Evolutionary conservation across 2,113 vertebrate genomes (phyloP).

Genomic region (Calonectris borealis): DNA sequence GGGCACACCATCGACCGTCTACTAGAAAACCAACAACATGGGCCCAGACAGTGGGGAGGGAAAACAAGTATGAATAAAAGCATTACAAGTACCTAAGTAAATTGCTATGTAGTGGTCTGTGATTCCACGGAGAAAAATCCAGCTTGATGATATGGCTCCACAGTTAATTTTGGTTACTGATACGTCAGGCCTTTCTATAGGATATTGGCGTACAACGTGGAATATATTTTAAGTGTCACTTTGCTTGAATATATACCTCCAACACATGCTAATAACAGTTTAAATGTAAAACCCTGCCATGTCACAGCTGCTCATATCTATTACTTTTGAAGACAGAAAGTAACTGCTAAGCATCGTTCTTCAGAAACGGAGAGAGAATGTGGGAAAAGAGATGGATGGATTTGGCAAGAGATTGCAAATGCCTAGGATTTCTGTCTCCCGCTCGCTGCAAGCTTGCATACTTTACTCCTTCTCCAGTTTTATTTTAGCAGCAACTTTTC

Average conservation of each 20-base stretch:
- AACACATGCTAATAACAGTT: conserved; percentile 48
- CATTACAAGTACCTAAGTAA: neutral
- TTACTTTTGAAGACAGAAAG: conserved; percentile 27
- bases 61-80: neutral
- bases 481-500: conserved; percentile 30
- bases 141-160: neutral
- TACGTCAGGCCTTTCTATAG: neutral
- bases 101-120: neutral
- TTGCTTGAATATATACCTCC: neutral
- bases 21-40: neutral
- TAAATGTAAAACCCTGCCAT: conserved; percentile 7
- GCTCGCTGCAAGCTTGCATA: neutral
- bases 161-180: conserved; percentile 29
- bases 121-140: neutral
- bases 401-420: neutral
- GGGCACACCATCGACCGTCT: neutral
- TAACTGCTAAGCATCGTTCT: neutral
- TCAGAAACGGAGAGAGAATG: conserved; percentile 23
- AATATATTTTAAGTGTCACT: conserved; percentile 5
- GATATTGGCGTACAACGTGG: neutral
- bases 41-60: neutral
- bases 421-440: conserved; percentile 19
- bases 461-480: conserved; percentile 15
- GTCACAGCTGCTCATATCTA: conserved; percentile 46
- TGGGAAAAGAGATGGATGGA: conserved; percentile 46